Evolutionary conservation across 2,113 vertebrate genomes (phyloP).

Genomic region (Solenodon paradoxus): DNA sequence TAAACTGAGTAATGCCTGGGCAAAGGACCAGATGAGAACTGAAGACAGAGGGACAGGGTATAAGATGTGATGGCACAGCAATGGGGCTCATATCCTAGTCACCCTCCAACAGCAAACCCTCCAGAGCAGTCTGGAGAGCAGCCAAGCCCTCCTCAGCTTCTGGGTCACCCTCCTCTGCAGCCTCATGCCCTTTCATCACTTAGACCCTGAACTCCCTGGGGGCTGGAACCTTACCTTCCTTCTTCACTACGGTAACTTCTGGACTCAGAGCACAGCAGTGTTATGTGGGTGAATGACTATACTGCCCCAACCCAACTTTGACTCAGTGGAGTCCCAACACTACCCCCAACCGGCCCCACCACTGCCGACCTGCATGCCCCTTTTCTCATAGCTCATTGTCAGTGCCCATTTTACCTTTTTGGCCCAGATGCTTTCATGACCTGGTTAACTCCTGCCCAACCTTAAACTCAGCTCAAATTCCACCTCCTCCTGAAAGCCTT

Average conservation of each 20-base stretch:
- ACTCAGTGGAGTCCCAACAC: too few species aligned
- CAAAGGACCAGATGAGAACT: neutral
- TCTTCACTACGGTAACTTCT: neutral
- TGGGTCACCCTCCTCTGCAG: neutral
- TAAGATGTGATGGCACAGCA: neutral
- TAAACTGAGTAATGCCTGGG: conserved; percentile 51
- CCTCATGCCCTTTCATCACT: too few species aligned
- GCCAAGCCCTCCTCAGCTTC: neutral
- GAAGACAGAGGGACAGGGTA: neutral
- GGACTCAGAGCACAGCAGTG: neutral
- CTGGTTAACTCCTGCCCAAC: neutral
- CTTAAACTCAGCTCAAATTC: neutral
- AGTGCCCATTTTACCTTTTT: neutral
- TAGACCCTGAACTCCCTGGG: neutral
- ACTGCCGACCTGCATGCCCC: too few species aligned
- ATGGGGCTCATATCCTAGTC: neutral
- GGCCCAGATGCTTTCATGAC: neutral
- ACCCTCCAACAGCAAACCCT: neutral
- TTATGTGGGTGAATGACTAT: neutral
- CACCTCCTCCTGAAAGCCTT: neutral
- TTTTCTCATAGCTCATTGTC: neutral
- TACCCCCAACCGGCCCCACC: too few species aligned
- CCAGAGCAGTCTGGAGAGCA: neutral
- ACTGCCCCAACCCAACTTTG: neutral
- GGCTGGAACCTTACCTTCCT: neutral